A percentile compares a stretch with the other conserved stretches of the same genome.
Conservation (phyloP, 2,888 invertebrate species). For the Oligia latruncula region DNA sequence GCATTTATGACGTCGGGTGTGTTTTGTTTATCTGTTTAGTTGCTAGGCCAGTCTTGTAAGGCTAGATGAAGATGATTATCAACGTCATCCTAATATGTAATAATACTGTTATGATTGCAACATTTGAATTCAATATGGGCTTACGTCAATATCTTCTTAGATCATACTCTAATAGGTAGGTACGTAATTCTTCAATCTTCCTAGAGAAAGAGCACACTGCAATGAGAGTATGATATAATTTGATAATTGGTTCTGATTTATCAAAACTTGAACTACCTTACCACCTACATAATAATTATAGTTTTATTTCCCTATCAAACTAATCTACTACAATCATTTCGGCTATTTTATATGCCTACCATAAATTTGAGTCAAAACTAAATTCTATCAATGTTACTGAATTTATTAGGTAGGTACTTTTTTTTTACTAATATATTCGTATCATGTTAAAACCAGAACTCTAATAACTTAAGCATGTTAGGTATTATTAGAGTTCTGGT, state of each 20-base stretch:
- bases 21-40: not conserved
- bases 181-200: not conserved
- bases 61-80: not conserved
- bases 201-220: not conserved
- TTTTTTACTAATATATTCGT: not conserved
- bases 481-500: not conserved
- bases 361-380: not conserved
- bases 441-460: too few species aligned
- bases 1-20: constrained; percentile 1
- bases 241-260: not conserved
- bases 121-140: not conserved
- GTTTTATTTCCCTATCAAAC: not conserved
- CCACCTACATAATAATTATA: not conserved
- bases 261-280: not conserved
- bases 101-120: not conserved
- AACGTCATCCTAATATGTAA: not conserved
- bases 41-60: too few species aligned
- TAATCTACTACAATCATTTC: not conserved
- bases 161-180: not conserved
- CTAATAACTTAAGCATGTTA: too few species aligned
- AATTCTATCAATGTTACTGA: not conserved
- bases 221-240: not conserved
- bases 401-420: too few species aligned
- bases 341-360: not conserved
- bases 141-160: not conserved